Base-by-base conservation (phyloP, 2,888 invertebrate species). In the Cylloceria caligata region DNA sequence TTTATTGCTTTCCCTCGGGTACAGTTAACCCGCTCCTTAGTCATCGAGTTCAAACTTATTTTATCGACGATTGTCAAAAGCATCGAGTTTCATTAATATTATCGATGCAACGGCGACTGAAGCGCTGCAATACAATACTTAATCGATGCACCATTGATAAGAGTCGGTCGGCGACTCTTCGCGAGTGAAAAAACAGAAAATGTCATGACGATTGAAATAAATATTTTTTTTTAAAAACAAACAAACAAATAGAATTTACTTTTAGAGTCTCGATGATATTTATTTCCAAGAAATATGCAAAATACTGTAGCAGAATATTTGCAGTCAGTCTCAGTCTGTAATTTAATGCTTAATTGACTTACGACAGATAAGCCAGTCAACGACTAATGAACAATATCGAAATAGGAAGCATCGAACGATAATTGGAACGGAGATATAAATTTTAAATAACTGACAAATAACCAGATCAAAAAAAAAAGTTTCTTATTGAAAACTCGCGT, bases 41-140 rank as follows among this genome's bases (percentile, higher is more conserved):
- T 76, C 76, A 39, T 62, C 47, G 34, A 34, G 19, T 65, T 24
- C n/a, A 16, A 74, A 34, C 74, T 65, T 55, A 47, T 68, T 67
- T 52, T 36, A 60, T 77, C 55, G 27, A 55, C 55, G 57, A n/a
- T 68, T 45, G 16, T 19, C 16, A 30, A 9, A 19, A 60, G 34
- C n/a, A 60, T 36, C 16, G n/a, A 39, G n/a, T 49, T 72, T 21
- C 36, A 13, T 42, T 11, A 19, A 36, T 55, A 39, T 39, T 21
- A 42, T 52, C 52, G 27, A 69, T 19, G 4, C 24, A 68, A 30
- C 6, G 9, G 36, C 36, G 4, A n/a, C n/a, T n/a, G n/a, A 52
- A 49, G 5, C 3, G 19, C 13, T 19, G 36, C 68, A 19, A 52
- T 52, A 36, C 36, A 30, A 36, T 36, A 24, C 24, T 16, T 16